Evolutionary conservation across 2,113 vertebrate species (phyloP), one percentile per base, ranked within the genome.

Genomic region (Pampusana beccarii): DNA sequence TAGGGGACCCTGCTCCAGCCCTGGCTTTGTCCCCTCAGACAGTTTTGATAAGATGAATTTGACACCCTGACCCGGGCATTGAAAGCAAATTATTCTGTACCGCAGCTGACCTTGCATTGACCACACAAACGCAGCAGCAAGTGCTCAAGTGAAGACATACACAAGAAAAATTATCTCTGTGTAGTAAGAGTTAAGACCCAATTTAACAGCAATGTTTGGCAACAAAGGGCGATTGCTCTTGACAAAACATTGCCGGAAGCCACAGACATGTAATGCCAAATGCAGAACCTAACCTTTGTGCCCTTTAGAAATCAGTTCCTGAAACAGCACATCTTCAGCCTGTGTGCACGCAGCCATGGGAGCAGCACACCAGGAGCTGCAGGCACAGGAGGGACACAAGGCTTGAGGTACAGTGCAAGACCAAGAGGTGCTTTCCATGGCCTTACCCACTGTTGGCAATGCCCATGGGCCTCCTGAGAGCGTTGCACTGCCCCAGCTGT

Each of bases 281-380:
- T 57, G 50, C 50, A 73, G 62, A 80, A 51, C 38, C 33, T 69
- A 60, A 33, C 5, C 20, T 69, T n/a, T 82, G 25, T n/a, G 15
- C 72, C 33, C 25, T 26, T 92, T 33, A 57, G 50, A 80, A 67
- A 61, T 6, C 13, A 12, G 17, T 75, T 83, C 34, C 40, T 8
- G 4, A 46, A 58, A 24, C 1, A 10, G 58, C 34, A 11, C 0
- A 1, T 53, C 34, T 64, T 64, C 44, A 86, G 62, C 26, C 28
- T 2, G 0, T 31, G 21, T 7, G 46, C 23, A 13, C 20, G 23
- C 20, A 72, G 33, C 50, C 2, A 2, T 0, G 0, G 26, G 23
- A 90, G 69, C 19, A 53, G 51, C 0, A 0, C 33, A 51, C 19
- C 72, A 36, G 42, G 46, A 60, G 44, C 69, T 66, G 26, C 5